Conservation (phyloP, 2,888 invertebrate species). For the Uloborus plumipes region DNA sequence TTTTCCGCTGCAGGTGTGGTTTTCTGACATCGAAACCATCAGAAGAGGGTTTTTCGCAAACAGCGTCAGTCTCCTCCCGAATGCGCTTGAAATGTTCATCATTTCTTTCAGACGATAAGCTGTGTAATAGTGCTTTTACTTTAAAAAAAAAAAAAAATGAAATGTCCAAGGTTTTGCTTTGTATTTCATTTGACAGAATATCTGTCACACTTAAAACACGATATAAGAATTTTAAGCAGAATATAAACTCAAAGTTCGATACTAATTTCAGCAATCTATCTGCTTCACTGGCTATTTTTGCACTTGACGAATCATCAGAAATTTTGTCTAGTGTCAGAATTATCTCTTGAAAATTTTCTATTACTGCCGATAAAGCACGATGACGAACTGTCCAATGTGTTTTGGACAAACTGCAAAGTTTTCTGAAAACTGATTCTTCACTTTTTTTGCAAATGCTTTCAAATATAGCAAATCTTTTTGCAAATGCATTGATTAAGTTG, state of each 20-base stretch:
- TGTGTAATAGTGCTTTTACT: not conserved
- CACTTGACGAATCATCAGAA: not conserved
- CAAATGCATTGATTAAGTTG: not conserved
- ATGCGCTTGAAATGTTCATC: not conserved
- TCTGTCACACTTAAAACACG: too few species aligned
- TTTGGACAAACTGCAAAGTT: conserved; percentile 5
- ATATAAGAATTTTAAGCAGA: too few species aligned
- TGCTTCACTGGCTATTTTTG: not conserved
- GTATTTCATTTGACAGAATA: too few species aligned
- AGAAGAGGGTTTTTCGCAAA: not conserved
- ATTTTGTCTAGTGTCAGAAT: not conserved
- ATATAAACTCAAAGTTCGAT: too few species aligned
- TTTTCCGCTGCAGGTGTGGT: too few species aligned
- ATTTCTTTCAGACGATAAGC: not conserved
- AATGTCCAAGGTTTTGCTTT: not conserved
- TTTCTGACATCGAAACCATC: too few species aligned
- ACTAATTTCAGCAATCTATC: not conserved
- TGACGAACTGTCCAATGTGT: conserved; percentile 7
- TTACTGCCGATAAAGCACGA: not conserved
- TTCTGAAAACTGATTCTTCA: not conserved
- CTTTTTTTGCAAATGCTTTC: not conserved
- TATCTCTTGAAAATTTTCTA: conserved; percentile 1
- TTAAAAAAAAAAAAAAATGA: not conserved
- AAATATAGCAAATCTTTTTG: not conserved
- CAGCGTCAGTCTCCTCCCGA: not conserved